Base-by-base conservation (phyloP, 2,888 invertebrate genomes). In the Polymixis lichenea region DNA sequence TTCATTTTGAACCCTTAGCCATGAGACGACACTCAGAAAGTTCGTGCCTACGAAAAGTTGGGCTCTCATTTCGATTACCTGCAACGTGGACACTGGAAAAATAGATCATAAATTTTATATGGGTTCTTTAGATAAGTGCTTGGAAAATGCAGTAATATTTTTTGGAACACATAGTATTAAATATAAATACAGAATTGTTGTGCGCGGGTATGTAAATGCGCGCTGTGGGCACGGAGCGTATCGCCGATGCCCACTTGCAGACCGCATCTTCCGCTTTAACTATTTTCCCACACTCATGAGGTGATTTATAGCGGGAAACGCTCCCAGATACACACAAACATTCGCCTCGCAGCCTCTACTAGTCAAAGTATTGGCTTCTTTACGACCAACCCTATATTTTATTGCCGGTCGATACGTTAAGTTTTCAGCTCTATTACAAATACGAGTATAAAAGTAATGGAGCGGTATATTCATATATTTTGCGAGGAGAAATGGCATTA, bases 1-100 rank as follows among this genome's bases (percentile, higher is more conserved):
- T 95, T 96, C 95, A 96, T 95, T 95, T 95, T 92, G 93, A 91
- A 94, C 91, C 93, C 93, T 91, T 88, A 88, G 90, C 90, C 87
- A 88, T 83, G 89, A 90, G 91, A 89, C 71, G 78, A 89, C 92
- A 90, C 94, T 95, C 90, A 90, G 87, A 91, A 95, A 94, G 91
- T 95, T 93, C 88, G 88, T 89, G 87, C 88, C 90, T 89, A 78
- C 78, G 87, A 91, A 90, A 94, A 93, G 89, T 91, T 91, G 88
- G 86, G 83, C 85, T 87, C 87, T 88, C 83, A 80, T 88, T 85
- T 88, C 84, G 84, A 89, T 87, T 87, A 85, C 87, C 84, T 80
- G 71, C 80, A 81, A 81, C 72, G 73, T 78, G 62, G 75, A 72
- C 64, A 65, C 72, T 82, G 78, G 83, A 71, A 68, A 74, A 81